phyloP scores from a whole-genome alignment of 1,140 invertebrate species.

The Pseudomyrmex gracilis region DNA sequence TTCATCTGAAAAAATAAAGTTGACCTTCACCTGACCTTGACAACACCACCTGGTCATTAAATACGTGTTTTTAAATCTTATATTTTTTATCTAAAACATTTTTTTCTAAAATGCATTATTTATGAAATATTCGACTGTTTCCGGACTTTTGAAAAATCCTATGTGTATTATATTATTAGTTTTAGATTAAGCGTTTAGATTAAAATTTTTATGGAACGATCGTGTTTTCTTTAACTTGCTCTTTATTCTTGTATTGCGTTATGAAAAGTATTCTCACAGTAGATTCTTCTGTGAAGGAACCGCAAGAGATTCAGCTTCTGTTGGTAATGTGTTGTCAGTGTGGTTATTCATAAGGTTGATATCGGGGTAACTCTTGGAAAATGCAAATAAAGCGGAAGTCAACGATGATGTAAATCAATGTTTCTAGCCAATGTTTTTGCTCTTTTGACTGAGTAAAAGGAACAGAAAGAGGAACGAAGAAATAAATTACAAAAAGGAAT shows the following conservation, averaged over 20 bases:
- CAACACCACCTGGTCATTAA: too few species aligned
- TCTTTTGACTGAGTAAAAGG: conserved; percentile 17
- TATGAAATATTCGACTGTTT: too few species aligned
- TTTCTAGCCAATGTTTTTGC: conserved; percentile 40
- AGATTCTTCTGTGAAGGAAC: conserved; percentile 63
- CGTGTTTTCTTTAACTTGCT: conserved; percentile 4
- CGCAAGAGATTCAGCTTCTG: conserved; percentile 41
- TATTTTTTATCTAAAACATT: too few species aligned
- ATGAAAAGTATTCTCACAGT: conserved; percentile 59
- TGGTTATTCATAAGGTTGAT: conserved; percentile 72
- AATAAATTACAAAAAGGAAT: neutral
- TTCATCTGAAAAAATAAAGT: too few species aligned
- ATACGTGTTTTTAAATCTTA: too few species aligned
- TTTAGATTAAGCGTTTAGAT: conserved; percentile 10
- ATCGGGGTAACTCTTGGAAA: conserved; percentile 65
- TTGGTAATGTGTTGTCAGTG: conserved; percentile 43
- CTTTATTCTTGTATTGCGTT: conserved; percentile 16
- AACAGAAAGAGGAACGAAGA: neutral
- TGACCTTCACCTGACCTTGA: too few species aligned
- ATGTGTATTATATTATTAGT: neutral
- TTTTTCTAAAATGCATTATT: neutral
- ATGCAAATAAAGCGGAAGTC: conserved; percentile 73
- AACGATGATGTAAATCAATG: conserved; percentile 64
- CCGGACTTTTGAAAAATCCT: too few species aligned
- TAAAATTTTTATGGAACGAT: too few species aligned